Percentiles rank a stretch among this genome's conserved stretches.
Conservation (phyloP, 2,888 invertebrate species). For the Dermolepida albohirtum region DNA sequence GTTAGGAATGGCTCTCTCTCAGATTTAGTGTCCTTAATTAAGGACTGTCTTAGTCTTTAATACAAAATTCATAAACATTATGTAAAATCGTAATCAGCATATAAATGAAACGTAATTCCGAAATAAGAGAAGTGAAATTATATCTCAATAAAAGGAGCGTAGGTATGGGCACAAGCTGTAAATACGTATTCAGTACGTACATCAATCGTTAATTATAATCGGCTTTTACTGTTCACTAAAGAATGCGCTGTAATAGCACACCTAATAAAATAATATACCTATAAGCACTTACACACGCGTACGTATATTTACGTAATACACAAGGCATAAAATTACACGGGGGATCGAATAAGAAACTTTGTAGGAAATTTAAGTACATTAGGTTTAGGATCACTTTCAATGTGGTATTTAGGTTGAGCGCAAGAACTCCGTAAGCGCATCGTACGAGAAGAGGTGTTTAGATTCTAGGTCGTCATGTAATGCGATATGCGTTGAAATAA, state of each 20-base stretch:
- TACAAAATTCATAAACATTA: too few species aligned
- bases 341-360: slow-evolving; percentile 19
- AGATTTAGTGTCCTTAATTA: too few species aligned
- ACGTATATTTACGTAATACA: slow-evolving; percentile 21
- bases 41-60: too few species aligned
- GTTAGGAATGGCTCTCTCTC: too few species aligned
- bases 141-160: too few species aligned
- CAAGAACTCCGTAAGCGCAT: slow-evolving; percentile 16
- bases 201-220: slow-evolving; percentile 2
- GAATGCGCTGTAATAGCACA: slow-evolving; percentile 10
- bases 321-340: slow-evolving; percentile 24
- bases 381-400: slow-evolving; percentile 31
- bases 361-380: slow-evolving; percentile 31
- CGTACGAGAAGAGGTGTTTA: slow-evolving; percentile 21
- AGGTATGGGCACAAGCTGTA: too few species aligned
- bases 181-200: too few species aligned
- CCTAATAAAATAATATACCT: slow-evolving; percentile 16
- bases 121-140: too few species aligned
- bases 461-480: slow-evolving; percentile 30
- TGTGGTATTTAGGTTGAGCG: slow-evolving; percentile 20
- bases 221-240: not conserved
- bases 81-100: too few species aligned
- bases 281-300: slow-evolving; percentile 9
- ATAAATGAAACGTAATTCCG: too few species aligned
- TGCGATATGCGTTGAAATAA: slow-evolving; percentile 35